Evolutionary conservation across 2,888 invertebrate species (phyloP).

Genomic region (Conomelus anceps): DNA sequence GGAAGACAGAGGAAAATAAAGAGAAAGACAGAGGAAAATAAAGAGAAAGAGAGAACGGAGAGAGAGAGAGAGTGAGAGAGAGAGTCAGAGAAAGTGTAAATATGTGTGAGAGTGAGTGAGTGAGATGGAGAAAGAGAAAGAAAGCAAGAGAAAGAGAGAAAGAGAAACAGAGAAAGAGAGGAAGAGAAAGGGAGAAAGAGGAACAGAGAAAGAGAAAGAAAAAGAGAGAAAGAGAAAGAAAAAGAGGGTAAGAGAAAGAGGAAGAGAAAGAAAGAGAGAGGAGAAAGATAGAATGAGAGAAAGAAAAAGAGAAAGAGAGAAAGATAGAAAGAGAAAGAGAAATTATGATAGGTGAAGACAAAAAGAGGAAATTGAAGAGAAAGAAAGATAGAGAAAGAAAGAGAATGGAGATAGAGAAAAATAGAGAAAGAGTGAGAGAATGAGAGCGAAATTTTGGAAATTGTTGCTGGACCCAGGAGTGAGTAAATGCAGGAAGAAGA

Average conservation of each 20-base stretch:
- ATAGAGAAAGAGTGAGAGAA: no score
- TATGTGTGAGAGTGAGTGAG: no score
- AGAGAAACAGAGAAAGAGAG: background rate
- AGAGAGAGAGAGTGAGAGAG: background rate
- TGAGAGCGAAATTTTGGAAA: no score
- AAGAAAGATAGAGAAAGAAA: no score
- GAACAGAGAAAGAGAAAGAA: background rate
- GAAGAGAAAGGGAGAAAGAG: background rate
- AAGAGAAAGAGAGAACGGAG: background rate
- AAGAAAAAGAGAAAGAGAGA: background rate
- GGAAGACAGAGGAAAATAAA: background rate
- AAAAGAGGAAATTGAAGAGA: background rate
- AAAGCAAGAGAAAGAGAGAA: background rate
- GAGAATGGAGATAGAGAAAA: no score
- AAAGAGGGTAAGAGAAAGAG: no score
- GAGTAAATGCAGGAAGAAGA: no score
- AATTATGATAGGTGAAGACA: background rate
- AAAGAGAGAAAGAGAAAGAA: no score
- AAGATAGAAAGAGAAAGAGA: background rate
- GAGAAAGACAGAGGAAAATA: background rate
- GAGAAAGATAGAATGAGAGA: background rate
- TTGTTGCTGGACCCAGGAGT: no score
- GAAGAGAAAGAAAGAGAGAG: no score
- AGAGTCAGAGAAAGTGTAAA: no score
- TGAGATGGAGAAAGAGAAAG: no score